Conservation (phyloP, 2,797 vertebrate genomes). For the Chaunax sp. region DNA sequence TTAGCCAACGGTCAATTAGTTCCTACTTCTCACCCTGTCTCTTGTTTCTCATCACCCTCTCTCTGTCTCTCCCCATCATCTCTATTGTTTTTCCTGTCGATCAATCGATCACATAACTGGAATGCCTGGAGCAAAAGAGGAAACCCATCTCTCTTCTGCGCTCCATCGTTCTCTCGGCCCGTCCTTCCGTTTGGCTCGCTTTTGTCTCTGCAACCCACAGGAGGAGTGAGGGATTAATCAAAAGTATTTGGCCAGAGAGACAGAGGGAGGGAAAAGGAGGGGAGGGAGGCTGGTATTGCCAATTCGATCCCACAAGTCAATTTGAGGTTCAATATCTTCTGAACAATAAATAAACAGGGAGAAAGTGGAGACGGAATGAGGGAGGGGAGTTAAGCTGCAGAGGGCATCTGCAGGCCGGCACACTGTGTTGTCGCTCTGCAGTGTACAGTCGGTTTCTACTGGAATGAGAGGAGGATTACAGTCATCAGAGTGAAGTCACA, state of each 20-base stretch:
- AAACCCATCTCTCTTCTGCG: slow-evolving; percentile 34
- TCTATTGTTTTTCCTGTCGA: slow-evolving; percentile 41
- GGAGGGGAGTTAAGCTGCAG: slow-evolving; percentile 54
- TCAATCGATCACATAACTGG: slow-evolving; percentile 49
- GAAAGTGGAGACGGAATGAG: slow-evolving; percentile 46
- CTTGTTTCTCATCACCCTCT: no score
- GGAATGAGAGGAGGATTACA: slow-evolving; percentile 57
- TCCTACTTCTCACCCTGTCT: no score
- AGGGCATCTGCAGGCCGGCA: slow-evolving; percentile 64
- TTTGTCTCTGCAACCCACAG: slow-evolving; percentile 26
- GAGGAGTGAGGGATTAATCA: slow-evolving; percentile 70
- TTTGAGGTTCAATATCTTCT: slow-evolving; percentile 71
- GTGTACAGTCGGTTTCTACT: slow-evolving; percentile 39
- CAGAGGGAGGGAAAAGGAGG: slow-evolving; percentile 37
- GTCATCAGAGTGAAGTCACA: slow-evolving; percentile 46
- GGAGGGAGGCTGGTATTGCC: slow-evolving; percentile 45
- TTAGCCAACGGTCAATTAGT: no score
- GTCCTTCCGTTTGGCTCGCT: slow-evolving; percentile 34
- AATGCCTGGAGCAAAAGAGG: slow-evolving; percentile 36
- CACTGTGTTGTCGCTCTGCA: no score
- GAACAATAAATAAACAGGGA: slow-evolving; percentile 74
- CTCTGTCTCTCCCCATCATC: slow-evolving; percentile 11
- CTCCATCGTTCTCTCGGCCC: neutral
- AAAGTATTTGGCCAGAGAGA: slow-evolving; percentile 64
- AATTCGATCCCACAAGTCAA: slow-evolving; percentile 77